Evolutionary conservation across 2,113 vertebrate genomes (phyloP), one percentile per base, ranked within the genome.

Genomic region (Axis porcinus): DNA sequence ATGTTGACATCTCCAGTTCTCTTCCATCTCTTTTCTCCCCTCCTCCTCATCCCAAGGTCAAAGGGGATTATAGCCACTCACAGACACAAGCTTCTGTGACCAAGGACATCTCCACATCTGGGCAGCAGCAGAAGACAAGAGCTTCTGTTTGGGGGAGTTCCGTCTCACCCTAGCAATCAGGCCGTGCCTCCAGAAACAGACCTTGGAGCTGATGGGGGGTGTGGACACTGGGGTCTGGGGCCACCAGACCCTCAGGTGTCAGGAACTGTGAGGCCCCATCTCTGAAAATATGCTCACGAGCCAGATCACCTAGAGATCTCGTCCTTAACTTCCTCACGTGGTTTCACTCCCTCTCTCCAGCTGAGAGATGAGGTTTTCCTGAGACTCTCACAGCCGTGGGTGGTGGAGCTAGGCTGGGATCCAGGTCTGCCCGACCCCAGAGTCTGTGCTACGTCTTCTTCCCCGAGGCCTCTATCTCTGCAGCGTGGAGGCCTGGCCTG

Each of bases 371-470:
- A 2, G 45, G 16, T 64, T 19, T 86, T 86, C 67, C 60, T 86
- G 25, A 14, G 0, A n/a, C 6, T 9, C 62, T 88, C 47, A 4
- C 23, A 16, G 55, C 74, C 27, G 58, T 21, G 57, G 40, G 82
- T 6, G 13, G n/a, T 7, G 23, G 50, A 57, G 23, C 36, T 16
- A 25, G 84, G 50, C 45, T 1, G 52, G 85, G 27, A n/a, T 9
- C 23, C 17, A 23, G 67, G 54, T 13, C 54, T 2, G 5, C 55
- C 45, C 4, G 25, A 54, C 64, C 43, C 81, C 70, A 16, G 19
- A 64, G 43, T 16, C 62, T 13, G 13, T 0, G 23, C 19, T 0
- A 0, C 0, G 6, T 1, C 54, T 13, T 27, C 28, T 43, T 43
- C 55, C 27, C 2, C 1, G 1, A 0, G 27, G 23, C 6, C 89